A percentile compares a stretch with the other conserved stretches of the same genome.
Conservation (phyloP, 2,888 invertebrate species). For the Rhodophaea formosa region DNA sequence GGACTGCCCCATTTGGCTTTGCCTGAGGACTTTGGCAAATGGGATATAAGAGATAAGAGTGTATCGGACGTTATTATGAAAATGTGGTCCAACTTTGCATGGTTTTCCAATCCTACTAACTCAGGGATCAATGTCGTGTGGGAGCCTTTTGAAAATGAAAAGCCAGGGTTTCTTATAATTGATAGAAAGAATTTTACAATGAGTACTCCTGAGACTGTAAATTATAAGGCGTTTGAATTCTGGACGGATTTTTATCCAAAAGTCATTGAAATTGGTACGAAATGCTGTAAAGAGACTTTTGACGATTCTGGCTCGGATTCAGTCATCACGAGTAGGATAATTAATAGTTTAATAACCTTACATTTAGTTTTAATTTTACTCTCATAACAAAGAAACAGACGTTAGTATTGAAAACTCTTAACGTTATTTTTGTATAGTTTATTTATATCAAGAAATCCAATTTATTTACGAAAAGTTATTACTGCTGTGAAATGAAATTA, state of each 20-base stretch:
- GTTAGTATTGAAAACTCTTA: slow-evolving; percentile 34
- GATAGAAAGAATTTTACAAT: slow-evolving; percentile 88
- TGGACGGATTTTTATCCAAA: slow-evolving; percentile 93
- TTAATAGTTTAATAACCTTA: slow-evolving; percentile 48
- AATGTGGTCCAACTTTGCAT: slow-evolving; percentile 90
- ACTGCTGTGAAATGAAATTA: slow-evolving; percentile 31
- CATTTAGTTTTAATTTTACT: slow-evolving; percentile 51
- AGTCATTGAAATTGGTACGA: slow-evolving; percentile 85
- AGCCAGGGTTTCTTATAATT: slow-evolving; percentile 86
- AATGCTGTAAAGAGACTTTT: slow-evolving; percentile 85
- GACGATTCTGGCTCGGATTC: slow-evolving; percentile 64
- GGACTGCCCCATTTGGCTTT: slow-evolving; percentile 88
- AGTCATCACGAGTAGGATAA: slow-evolving; percentile 38
- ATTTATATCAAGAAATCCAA: slow-evolving; percentile 47
- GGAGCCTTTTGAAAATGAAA: slow-evolving; percentile 85
- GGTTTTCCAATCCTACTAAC: slow-evolving; percentile 86
- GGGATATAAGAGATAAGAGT: slow-evolving; percentile 89
- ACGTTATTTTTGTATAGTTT: slow-evolving; percentile 73
- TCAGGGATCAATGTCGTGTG: slow-evolving; percentile 88
- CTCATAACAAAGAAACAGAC: slow-evolving; percentile 39
- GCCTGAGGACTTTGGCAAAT: slow-evolving; percentile 81
- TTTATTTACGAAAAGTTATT: slow-evolving; percentile 54
- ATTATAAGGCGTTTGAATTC: slow-evolving; percentile 89
- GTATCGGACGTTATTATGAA: slow-evolving; percentile 90
- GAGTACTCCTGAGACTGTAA: slow-evolving; percentile 84